phyloP scores from a whole-genome alignment of 2,113 vertebrate species.

The Scomber japonicus region DNA sequence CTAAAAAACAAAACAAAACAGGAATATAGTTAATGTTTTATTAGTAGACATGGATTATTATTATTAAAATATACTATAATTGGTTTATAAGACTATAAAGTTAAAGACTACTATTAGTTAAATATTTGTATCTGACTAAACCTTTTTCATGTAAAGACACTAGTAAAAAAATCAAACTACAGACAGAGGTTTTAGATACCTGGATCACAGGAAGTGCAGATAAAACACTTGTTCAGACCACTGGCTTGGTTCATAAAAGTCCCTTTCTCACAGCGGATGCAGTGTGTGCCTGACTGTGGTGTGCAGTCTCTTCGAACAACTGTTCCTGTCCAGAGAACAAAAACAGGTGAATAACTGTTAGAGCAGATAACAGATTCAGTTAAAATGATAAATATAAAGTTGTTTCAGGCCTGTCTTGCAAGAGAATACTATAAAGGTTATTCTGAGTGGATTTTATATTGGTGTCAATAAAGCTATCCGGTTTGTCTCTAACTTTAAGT shows the following conservation, averaged over 20 bases:
- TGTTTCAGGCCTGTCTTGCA: no score
- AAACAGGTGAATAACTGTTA: no score
- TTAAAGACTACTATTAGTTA: not conserved
- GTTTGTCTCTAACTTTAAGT: no score
- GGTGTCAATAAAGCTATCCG: no score
- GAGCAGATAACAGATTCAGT: no score
- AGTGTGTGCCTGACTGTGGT: not conserved
- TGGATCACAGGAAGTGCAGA: conserved; percentile 46
- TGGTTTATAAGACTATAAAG: no score
- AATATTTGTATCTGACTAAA: no score
- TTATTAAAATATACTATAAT: not conserved
- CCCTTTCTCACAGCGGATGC: not conserved
- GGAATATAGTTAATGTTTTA: not conserved
- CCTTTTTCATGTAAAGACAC: not conserved
- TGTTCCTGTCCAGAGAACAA: conserved; percentile 25
- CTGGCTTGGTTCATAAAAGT: conserved; percentile 58
- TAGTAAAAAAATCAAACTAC: no score
- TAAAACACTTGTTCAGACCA: conserved; percentile 18
- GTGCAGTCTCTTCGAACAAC: conserved; percentile 49
- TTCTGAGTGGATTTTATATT: no score
- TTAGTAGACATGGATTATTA: not conserved
- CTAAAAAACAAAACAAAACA: conserved; percentile 14
- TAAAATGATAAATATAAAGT: no score
- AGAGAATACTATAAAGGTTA: no score
- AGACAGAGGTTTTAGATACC: conserved; percentile 19